Evolutionary conservation across 2,797 vertebrate genomes (phyloP).

Genomic region (Hippoglossus hippoglossus): DNA sequence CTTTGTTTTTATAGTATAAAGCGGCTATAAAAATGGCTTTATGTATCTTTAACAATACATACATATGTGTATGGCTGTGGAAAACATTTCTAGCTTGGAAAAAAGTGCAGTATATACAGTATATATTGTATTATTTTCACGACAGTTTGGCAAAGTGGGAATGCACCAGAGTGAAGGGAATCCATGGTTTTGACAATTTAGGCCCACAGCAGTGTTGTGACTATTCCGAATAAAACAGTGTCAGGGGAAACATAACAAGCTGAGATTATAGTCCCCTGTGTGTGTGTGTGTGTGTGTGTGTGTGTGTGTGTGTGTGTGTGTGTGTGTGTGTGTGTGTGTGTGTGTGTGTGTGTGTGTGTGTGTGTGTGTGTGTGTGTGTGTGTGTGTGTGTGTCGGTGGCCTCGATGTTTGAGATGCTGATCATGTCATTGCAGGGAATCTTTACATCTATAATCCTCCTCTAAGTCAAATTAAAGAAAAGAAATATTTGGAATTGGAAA

Average conservation of each 20-base stretch:
- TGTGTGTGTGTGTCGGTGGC: not conserved
- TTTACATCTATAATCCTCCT: not conserved
- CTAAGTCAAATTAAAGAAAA: not conserved
- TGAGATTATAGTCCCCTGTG: no score
- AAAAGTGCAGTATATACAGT: no score
- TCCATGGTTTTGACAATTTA: conserved; percentile 30
- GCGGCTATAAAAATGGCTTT: not conserved
- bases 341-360: no score
- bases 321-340: no score
- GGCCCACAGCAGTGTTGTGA: conserved; percentile 20
- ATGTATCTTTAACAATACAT: conserved; percentile 10
- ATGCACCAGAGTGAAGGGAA: not conserved
- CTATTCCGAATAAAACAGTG: conserved; percentile 20
- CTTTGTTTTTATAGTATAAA: no score
- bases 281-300: no score
- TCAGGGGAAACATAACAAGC: no score
- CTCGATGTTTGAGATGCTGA: conserved; percentile 7
- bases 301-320: no score
- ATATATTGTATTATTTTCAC: not conserved
- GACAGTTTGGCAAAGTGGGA: conserved; percentile 13
- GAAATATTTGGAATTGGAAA: not conserved
- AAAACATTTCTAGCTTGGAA: no score
- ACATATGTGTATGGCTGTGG: not conserved
- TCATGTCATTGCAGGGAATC: not conserved
- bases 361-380: no score